Evolutionary conservation across 2,888 invertebrate genomes (phyloP), one percentile per base, ranked within the genome.

Genomic region (Polyommatus icarus): DNA sequence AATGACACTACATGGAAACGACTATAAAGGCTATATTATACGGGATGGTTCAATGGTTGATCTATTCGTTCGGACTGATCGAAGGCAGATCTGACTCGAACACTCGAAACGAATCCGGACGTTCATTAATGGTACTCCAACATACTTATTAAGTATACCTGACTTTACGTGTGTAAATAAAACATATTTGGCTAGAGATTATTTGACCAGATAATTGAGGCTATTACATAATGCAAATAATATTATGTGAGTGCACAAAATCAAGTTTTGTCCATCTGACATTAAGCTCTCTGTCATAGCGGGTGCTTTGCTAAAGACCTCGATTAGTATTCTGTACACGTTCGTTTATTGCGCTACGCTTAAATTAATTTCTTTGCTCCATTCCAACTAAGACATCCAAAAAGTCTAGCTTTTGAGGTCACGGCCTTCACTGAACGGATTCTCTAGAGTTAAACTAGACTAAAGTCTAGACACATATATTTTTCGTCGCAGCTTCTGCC

Each of bases 321-420:
- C 54, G 50, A 50, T 75, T 75, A 50, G 29, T 75, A 75, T 75
- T 75, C 75, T 50, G 54, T 75, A 18, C 75, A 75, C 54, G 54
- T 54, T 54, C 29, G 50, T 75, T 50, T 29, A 75, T 18, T 75
- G 24, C 46, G 24, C 1, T 32, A 32, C 29, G 67, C 18, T 67
- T 20, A 57, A 32, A 50, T 24, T 76, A 76, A 40, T 76, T 76
- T 57, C 72, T 71, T 76, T 32, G 67, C 29, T 4, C 29, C 6
- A 15, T 29, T 67, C 29, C 29, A 67, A 29, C 67, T 67, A 67
- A 67, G 67, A 32, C 67, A 6, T 67, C 67, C 15, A 67, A 67
- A 61, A 61, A 61, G 24, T 20, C 3, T 20, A 61, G 12, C 24
- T 67, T 10, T 67, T 67, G 67, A 29, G 67, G 67, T 32, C 67